Evolutionary conservation across 1,140 invertebrate species (phyloP), one percentile per base, ranked within the genome.

Genomic region (Augochlora pura): DNA sequence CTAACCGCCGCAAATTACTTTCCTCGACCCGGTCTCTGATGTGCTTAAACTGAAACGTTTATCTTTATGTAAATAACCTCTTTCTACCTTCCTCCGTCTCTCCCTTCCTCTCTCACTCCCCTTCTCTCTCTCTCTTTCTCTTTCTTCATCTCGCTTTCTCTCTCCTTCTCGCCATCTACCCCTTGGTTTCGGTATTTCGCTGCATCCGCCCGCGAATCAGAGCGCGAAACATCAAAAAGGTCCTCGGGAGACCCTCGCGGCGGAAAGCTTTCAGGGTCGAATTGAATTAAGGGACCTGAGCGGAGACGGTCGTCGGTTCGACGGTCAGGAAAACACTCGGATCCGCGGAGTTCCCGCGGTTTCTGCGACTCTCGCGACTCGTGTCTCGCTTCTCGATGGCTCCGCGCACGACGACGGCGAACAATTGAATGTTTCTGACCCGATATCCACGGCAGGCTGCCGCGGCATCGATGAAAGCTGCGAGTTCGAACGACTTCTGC

Each of bases 1-100:
- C 69, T 83, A 84, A 83, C 76, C 71, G 39, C 7, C 57, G 71
- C 57, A 80, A 80, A 84, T 84, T 83, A 84, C 77, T 84, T 75
- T 83, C 65, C 57, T 39, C 71, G 76, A 79, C 25, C 49, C 21
- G 39, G 25, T 63, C 46, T 62, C 63, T 38, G 42, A 79, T 46
- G 38, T 18, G 75, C n/a, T 84, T 80, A 74, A 84, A 64, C 39
- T 16, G 42, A 25, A 66, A 57, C 54, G 42, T 82, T 64, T 82
- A 68, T 68, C 75, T 83, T 79, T 83, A 80, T 74, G 70, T 67
- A 74, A 83, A 83, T 66, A 74, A 42, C n/a, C 77, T 32, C 12
- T 9, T 32, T 14, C n/a, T n/a, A n/a, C n/a, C n/a, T n/a, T n/a
- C n/a, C n/a, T n/a, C n/a, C n/a, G n/a, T n/a, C 54, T 57, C 54